phyloP scores from a whole-genome alignment of 2,888 invertebrate genomes.

The Noctuana brunneofusca region DNA sequence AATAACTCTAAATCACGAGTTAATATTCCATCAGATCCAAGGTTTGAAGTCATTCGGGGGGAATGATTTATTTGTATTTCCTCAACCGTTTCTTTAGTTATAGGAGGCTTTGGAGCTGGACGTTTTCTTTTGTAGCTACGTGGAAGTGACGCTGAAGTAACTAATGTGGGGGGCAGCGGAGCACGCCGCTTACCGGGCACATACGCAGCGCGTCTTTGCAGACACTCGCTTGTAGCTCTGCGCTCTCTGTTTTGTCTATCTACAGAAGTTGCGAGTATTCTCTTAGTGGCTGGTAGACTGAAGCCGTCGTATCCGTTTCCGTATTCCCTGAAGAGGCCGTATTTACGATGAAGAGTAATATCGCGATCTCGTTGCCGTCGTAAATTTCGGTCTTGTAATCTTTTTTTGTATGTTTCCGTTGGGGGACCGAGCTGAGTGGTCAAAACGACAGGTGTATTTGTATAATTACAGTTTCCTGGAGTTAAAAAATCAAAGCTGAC shows the following conservation, averaged over 20 bases:
- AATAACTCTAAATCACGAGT: constrained; percentile 34
- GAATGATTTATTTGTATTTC: constrained; percentile 38
- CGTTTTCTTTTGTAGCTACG: constrained; percentile 66
- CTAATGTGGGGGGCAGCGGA: constrained; percentile 85
- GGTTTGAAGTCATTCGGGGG: constrained; percentile 50
- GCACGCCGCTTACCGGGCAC: constrained; percentile 90
- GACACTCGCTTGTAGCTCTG: constrained; percentile 85
- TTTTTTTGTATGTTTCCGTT: constrained; percentile 84
- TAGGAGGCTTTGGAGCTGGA: constrained; percentile 82
- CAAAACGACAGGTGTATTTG: constrained; percentile 62
- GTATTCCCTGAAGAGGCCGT: constrained; percentile 74
- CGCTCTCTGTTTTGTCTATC: constrained; percentile 65
- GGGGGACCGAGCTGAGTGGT: constrained; percentile 82
- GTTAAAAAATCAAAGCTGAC: constrained; percentile 88
- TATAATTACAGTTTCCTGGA: constrained; percentile 77
- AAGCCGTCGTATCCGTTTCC: constrained; percentile 65
- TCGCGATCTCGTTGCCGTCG: constrained; percentile 83
- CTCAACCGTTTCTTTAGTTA: constrained; percentile 40
- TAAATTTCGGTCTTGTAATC: constrained; percentile 83
- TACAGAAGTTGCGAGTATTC: constrained; percentile 40
- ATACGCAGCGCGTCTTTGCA: constrained; percentile 84
- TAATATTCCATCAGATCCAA: constrained; percentile 27
- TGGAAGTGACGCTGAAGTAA: constrained; percentile 63
- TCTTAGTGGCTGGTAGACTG: constrained; percentile 60
- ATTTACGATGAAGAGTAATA: constrained; percentile 85